Conservation (phyloP, 1,140 invertebrate genomes). For the Hycleus cichorii region DNA sequence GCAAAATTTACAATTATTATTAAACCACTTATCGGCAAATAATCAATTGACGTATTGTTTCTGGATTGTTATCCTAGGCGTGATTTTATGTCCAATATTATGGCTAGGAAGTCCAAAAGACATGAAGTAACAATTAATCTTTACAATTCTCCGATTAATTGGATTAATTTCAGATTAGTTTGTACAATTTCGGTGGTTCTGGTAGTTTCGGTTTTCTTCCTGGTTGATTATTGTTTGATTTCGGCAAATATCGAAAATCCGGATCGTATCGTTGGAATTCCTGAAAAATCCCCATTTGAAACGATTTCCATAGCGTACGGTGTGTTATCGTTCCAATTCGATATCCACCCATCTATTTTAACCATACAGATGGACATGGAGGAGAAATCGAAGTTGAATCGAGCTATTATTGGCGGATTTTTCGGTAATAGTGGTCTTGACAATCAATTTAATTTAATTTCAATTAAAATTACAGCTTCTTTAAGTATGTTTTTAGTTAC, state of each 20-base stretch:
- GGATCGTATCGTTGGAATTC: not conserved
- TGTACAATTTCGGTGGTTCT: constrained; percentile 51
- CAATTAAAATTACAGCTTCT: constrained; percentile 43
- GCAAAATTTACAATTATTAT: constrained; percentile 67
- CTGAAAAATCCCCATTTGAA: constrained; percentile 33
- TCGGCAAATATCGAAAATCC: constrained; percentile 16
- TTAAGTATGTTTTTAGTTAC: constrained; percentile 57
- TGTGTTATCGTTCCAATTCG: constrained; percentile 64
- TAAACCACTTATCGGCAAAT: constrained; percentile 53
- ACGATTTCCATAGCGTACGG: constrained; percentile 54
- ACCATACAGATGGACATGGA: constrained; percentile 75
- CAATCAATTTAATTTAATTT: too few species aligned
- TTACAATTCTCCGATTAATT: not conserved
- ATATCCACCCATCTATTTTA: constrained; percentile 69
- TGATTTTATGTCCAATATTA: constrained; percentile 65
- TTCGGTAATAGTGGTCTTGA: constrained; percentile 40
- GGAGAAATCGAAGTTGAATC: constrained; percentile 54
- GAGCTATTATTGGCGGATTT: constrained; percentile 58
- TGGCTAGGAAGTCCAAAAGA: constrained; percentile 79
- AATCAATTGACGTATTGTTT: constrained; percentile 62
- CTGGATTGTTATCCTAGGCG: constrained; percentile 63
- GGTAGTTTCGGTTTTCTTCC: constrained; percentile 49
- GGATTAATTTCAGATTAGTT: constrained; percentile 43
- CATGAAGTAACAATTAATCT: constrained; percentile 57
- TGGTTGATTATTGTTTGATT: constrained; percentile 49